These are phyloP conservation scores for Rhinopomastus cyanomelas DNA, from an alignment of 2,113 vertebrate species.

Conservation along the genomic window DNA sequence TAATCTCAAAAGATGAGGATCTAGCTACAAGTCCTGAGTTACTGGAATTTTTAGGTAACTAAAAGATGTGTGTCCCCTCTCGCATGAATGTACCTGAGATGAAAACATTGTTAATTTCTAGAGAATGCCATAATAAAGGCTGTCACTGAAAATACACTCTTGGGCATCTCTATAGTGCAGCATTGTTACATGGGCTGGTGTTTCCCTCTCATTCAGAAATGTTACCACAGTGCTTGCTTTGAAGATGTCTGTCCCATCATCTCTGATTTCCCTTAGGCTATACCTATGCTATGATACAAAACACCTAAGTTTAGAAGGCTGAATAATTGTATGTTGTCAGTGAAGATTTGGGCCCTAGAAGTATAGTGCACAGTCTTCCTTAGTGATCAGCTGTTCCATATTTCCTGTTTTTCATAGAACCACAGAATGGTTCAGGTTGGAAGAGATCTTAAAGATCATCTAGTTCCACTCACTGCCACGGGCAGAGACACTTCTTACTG, in stretches of 20 bases:
- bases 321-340: neutral
- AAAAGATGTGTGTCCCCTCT: neutral
- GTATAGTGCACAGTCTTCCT: neutral
- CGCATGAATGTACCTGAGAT: neutral
- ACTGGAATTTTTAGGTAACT: constrained; percentile 84
- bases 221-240: neutral
- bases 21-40: constrained; percentile 79
- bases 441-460: too few relatives aligned
- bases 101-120: neutral
- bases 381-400: neutral
- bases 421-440: too few relatives aligned
- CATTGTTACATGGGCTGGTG: neutral
- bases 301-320: neutral
- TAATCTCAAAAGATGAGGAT: constrained; percentile 74
- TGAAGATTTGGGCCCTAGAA: neutral
- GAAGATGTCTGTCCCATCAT: neutral
- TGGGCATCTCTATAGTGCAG: neutral
- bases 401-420: neutral
- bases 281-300: neutral
- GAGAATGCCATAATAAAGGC: neutral
- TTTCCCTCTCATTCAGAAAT: neutral
- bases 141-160: neutral
- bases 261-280: neutral
- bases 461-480: too few relatives aligned
- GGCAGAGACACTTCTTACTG: too few relatives aligned